These are phyloP conservation scores for Epirrita christyi DNA, from an alignment of 2,888 invertebrate species.

Conservation along the genomic window DNA sequence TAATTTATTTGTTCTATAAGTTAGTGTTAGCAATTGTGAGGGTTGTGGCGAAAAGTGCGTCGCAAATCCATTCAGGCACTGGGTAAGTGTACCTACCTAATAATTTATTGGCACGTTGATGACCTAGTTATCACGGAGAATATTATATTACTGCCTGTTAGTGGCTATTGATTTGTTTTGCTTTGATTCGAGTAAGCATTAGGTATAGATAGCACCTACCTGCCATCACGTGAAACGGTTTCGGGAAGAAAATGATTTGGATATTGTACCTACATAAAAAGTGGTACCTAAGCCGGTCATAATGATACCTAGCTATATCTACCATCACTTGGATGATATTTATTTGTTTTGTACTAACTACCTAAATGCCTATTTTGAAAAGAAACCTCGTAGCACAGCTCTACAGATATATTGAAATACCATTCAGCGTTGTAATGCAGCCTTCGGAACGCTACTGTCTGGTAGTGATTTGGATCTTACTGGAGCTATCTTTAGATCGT, in stretches of 20 bases:
- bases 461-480: too few species aligned
- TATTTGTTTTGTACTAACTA: too few species aligned
- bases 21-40: conserved; percentile 14
- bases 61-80: conserved; percentile 58
- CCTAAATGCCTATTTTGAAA: too few species aligned
- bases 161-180: conserved; percentile 18
- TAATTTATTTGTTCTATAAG: neutral
- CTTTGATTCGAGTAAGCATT: conserved; percentile 1
- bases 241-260: neutral
- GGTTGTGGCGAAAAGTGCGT: conserved; percentile 51
- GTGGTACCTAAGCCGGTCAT: neutral
- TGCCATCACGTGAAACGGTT: neutral
- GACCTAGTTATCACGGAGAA: conserved; percentile 68
- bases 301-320: neutral
- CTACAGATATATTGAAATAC: too few species aligned
- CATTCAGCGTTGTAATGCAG: too few species aligned
- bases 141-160: conserved; percentile 7
- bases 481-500: too few species aligned
- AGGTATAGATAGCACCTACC: neutral
- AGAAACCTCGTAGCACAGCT: too few species aligned
- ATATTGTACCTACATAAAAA: neutral
- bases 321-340: too few species aligned
- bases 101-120: conserved; percentile 77
- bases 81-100: conserved; percentile 65
- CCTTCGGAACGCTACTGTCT: too few species aligned